These are phyloP conservation scores for Sylvia atricapilla DNA, from an alignment of 2,113 vertebrate genomes.

Conservation along the genomic window DNA sequence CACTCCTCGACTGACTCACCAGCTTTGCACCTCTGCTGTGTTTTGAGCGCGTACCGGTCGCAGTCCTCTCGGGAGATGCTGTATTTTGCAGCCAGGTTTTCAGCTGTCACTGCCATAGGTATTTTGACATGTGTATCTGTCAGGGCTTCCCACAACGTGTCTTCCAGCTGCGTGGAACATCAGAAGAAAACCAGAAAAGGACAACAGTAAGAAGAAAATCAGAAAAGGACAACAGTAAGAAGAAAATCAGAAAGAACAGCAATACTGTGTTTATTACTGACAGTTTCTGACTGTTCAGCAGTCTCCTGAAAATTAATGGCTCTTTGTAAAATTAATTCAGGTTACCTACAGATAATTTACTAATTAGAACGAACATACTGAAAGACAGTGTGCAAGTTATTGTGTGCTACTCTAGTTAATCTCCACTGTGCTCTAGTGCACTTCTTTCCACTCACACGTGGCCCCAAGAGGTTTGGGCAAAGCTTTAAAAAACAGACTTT, in stretches of 20 bases:
- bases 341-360: background rate
- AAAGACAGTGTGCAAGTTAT: background rate
- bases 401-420: background rate
- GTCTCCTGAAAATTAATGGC: background rate
- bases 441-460: background rate
- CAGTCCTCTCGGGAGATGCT: constrained; percentile 84
- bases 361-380: background rate
- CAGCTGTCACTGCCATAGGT: constrained; percentile 92
- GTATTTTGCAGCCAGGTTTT: constrained; percentile 92
- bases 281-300: background rate
- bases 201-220: background rate
- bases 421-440: rapidly evolving
- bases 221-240: background rate
- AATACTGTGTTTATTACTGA: background rate
- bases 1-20: constrained; percentile 69
- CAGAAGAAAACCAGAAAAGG: background rate
- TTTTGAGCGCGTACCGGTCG: constrained; percentile 84
- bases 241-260: background rate
- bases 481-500: background rate
- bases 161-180: constrained; percentile 81
- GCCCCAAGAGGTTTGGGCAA: background rate
- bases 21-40: constrained; percentile 91
- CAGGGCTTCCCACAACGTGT: constrained; percentile 86
- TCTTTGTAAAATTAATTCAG: background rate
- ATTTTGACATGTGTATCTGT: constrained; percentile 86